Evolutionary conservation across 2,113 vertebrate genomes (phyloP).

Genomic region (Holacanthus passer): DNA sequence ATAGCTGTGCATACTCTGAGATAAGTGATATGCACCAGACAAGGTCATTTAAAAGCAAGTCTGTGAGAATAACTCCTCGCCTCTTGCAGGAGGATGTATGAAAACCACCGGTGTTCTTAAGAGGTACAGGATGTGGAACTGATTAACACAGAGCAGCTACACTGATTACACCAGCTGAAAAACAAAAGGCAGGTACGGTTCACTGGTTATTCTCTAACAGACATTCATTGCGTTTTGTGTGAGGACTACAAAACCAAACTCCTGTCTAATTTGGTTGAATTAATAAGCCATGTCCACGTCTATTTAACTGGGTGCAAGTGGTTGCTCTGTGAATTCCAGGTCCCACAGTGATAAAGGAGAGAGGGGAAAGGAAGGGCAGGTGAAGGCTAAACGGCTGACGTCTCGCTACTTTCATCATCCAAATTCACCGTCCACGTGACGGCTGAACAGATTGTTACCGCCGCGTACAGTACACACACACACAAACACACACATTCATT

Average conservation of each 20-base stretch:
- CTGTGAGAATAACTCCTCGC: neutral
- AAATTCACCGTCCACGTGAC: neutral
- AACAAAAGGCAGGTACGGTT: constrained; percentile 62
- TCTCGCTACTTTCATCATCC: constrained; percentile 31
- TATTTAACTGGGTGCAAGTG: constrained; percentile 26
- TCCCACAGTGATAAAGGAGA: constrained; percentile 1
- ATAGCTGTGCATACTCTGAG: constrained; percentile 43
- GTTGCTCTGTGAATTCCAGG: constrained; percentile 42
- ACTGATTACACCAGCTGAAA: constrained; percentile 55
- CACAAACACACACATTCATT: neutral
- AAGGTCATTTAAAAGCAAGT: constrained; percentile 46
- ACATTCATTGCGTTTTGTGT: constrained; percentile 32
- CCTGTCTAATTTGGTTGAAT: constrained; percentile 62
- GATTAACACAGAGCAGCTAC: constrained; percentile 60
- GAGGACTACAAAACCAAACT: constrained; percentile 47
- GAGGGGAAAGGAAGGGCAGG: constrained; percentile 31
- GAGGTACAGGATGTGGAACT: constrained; percentile 50
- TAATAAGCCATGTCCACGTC: constrained; percentile 63
- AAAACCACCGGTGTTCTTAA: constrained; percentile 29
- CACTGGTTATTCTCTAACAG: constrained; percentile 57
- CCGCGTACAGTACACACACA: constrained; percentile 11
- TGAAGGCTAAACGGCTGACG: constrained; percentile 37
- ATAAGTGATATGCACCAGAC: constrained; percentile 48
- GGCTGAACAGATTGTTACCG: constrained; percentile 24
- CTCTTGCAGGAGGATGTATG: constrained; percentile 32